Conservation (phyloP, 92 coral and sea anemone species). For the Actinernus sp. region DNA sequence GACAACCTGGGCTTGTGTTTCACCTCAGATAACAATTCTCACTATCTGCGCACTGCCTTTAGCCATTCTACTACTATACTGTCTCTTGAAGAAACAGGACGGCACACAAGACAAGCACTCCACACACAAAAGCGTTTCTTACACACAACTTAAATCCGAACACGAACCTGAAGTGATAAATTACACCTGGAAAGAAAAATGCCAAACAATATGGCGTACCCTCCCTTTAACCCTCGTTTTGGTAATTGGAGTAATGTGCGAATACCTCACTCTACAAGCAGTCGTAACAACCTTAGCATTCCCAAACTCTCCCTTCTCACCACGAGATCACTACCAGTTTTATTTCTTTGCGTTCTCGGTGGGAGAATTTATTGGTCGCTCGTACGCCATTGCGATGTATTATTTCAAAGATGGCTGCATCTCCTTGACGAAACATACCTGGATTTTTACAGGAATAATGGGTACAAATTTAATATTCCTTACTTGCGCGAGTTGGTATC, state of each 20-base stretch:
- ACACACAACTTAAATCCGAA: conserved; percentile 11
- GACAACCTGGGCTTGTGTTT: conserved; percentile 71
- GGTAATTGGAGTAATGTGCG: conserved; percentile 59
- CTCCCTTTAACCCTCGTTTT: conserved; percentile 36
- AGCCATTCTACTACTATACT: conserved; percentile 35
- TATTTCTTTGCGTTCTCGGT: conserved; percentile 68
- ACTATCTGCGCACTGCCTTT: conserved; percentile 52
- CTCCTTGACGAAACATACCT: conserved; percentile 45
- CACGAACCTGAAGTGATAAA: conserved; percentile 6
- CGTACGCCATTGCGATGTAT: conserved; percentile 34
- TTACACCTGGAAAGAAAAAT: conserved; percentile 52
- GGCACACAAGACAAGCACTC: background rate
- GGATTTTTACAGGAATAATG: conserved; percentile 67
- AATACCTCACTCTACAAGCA: conserved; percentile 66
- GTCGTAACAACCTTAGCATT: conserved; percentile 78
- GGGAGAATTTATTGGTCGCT: conserved; percentile 77
- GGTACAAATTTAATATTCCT: conserved; percentile 48
- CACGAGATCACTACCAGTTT: conserved; percentile 69
- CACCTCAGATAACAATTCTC: conserved; percentile 65
- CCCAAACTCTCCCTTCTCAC: conserved; percentile 70
- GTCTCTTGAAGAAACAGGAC: conserved; percentile 36
- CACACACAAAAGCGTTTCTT: conserved; percentile 21
- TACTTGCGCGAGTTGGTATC: conserved; percentile 64
- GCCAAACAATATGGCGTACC: conserved; percentile 19
- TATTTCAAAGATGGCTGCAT: conserved; percentile 14